Evolutionary conservation across 1,140 invertebrate genomes (phyloP).

Genomic region (Dryas iulia): DNA sequence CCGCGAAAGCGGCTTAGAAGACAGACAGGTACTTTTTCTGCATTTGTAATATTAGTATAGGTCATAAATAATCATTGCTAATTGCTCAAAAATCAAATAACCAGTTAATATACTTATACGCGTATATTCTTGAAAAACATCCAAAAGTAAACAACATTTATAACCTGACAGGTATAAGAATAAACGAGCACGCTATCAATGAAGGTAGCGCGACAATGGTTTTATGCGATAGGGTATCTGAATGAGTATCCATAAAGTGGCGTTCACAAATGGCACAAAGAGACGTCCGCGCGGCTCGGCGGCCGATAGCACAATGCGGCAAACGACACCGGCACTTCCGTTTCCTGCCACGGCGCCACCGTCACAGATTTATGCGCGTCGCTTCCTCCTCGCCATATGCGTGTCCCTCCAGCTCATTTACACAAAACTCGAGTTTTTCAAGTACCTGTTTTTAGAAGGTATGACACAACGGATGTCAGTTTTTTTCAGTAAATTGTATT

Average conservation of each 20-base stretch:
- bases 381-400: slow-evolving; percentile 74
- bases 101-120: neutral
- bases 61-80: neutral
- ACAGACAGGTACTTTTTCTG: no score
- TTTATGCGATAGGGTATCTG: slow-evolving; percentile 64
- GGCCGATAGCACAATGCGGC: slow-evolving; percentile 75
- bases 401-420: slow-evolving; percentile 69
- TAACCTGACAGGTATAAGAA: slow-evolving; percentile 35
- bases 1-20: no score
- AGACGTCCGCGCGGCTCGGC: slow-evolving; percentile 68
- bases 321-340: slow-evolving; percentile 74
- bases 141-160: slow-evolving; percentile 25
- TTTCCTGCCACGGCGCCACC: slow-evolving; percentile 73
- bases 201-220: slow-evolving; percentile 68
- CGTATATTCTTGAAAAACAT: neutral
- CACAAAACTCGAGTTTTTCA: slow-evolving; percentile 77
- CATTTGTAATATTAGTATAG: no score
- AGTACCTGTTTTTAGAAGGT: slow-evolving; percentile 62
- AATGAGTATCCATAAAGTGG: slow-evolving; percentile 69
- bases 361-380: slow-evolving; percentile 76
- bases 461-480: slow-evolving; percentile 51
- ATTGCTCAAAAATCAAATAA: neutral
- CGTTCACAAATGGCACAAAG: slow-evolving; percentile 70
- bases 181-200: slow-evolving; percentile 45
- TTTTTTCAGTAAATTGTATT: slow-evolving; percentile 41